Conservation (phyloP, 2,888 invertebrate genomes). For the Bugulina stolonifera region DNA sequence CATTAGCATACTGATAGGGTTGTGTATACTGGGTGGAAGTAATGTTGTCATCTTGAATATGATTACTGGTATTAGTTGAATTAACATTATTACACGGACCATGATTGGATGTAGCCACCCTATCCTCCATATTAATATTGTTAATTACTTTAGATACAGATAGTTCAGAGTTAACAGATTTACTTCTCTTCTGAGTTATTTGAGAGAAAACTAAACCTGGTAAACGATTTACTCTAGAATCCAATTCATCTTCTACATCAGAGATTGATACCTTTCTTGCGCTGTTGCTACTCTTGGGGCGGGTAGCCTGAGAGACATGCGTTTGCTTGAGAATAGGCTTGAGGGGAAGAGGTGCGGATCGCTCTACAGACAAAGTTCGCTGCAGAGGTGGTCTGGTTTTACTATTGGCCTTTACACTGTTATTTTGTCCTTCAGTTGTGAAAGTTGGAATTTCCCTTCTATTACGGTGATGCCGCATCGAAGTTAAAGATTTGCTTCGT, state of each 20-base stretch:
- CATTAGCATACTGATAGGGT: not conserved
- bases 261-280: not conserved
- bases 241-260: not conserved
- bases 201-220: no score
- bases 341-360: not conserved
- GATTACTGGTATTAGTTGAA: not conserved
- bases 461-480: not conserved
- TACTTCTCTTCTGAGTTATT: not conserved
- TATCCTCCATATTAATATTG: not conserved
- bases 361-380: not conserved
- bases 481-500: conserved; percentile 19
- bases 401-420: not conserved
- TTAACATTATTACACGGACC: not conserved
- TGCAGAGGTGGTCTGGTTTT: not conserved
- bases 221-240: no score
- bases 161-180: not conserved
- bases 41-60: not conserved
- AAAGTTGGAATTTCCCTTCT: not conserved
- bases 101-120: no score
- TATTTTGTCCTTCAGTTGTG: not conserved
- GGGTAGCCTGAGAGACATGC: not conserved
- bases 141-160: not conserved
- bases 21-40: not conserved
- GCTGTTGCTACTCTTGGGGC: not conserved
- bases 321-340: conserved; percentile 18